Evolutionary conservation across 2,888 invertebrate species (phyloP), one percentile per base, ranked within the genome.

Genomic region (Ametastegia equiseti): DNA sequence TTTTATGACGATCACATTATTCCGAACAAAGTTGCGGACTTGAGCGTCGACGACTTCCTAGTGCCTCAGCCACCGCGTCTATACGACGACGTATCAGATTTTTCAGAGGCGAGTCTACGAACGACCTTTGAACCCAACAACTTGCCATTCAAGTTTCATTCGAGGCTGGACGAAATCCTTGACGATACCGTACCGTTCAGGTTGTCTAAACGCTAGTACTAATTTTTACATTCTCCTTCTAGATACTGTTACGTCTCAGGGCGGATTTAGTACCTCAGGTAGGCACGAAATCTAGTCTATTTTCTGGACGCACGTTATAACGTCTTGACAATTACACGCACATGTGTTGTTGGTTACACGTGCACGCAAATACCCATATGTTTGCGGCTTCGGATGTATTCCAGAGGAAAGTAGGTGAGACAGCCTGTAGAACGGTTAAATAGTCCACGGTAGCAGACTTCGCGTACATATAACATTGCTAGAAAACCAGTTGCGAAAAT

Each of bases 21-120:
- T 75, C 75, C 50, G 75, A 75, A 75, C 75, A 75, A 75, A 75
- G 75, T 75, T 75, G 75, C 75, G 33, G 75, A 75, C 75, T 75
- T 54, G 75, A 75, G 19, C 75, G 47, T n/a, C 54, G 36, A 27
- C n/a, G 19, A 75, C 75, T 75, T 75, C 75, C 75, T 75, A 75
- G 54, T 75, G 75, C 75, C 54, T 75, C 36, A 50, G n/a, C 36
- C 75, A 50, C 36, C 54, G 19, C 36, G 9, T 7, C 75, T 50
- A 54, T n/a, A n/a, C n/a, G 27, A 75, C 75, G 33, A 54, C 75
- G 75, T 75, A 75, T 75, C 50, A 54, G 75, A 75, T 75, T 54
- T 75, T 75, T 75, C 75, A 50, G 75, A 75, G 75, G 75, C 54
- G 33, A 50, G 75, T 75, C n/a, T n/a, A 75, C 75, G 50, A 19